These are phyloP conservation scores for Ecliptopera silaceata DNA, from an alignment of 2,888 invertebrate genomes.

Conservation along the genomic window DNA sequence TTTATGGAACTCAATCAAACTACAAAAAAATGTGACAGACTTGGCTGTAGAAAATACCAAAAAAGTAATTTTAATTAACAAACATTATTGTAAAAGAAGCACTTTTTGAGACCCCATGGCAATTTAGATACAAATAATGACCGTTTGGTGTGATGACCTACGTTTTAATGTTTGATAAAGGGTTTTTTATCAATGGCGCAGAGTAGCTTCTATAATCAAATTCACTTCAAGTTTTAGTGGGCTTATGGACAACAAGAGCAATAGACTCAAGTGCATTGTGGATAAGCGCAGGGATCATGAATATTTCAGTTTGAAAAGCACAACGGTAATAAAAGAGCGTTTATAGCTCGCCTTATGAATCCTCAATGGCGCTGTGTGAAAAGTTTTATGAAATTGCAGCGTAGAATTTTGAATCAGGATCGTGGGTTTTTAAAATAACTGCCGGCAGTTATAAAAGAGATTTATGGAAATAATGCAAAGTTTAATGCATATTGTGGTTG, in stretches of 20 bases:
- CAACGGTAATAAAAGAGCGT: conserved; percentile 19
- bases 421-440: conserved; percentile 2
- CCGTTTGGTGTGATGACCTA: not conserved
- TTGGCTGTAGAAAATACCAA: not conserved
- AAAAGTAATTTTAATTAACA: not conserved
- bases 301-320: conserved; percentile 22
- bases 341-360: conserved; percentile 25
- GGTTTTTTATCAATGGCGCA: not conserved
- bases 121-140: not conserved
- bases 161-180: not conserved
- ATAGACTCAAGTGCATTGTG: conserved; percentile 1
- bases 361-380: conserved; percentile 19
- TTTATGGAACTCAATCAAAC: not conserved
- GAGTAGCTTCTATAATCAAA: not conserved
- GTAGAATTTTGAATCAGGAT: conserved; percentile 2
- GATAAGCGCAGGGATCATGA: conserved; percentile 13
- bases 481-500: not conserved
- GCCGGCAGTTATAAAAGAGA: not conserved
- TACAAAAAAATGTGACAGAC: not conserved
- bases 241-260: not conserved
- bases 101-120: not conserved
- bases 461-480: conserved; percentile 6
- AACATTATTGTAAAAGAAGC: not conserved
- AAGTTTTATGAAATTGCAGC: conserved; percentile 17
- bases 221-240: not conserved